Evolutionary conservation across 2,797 vertebrate species (phyloP).

Genomic region (Spinus pinus): DNA sequence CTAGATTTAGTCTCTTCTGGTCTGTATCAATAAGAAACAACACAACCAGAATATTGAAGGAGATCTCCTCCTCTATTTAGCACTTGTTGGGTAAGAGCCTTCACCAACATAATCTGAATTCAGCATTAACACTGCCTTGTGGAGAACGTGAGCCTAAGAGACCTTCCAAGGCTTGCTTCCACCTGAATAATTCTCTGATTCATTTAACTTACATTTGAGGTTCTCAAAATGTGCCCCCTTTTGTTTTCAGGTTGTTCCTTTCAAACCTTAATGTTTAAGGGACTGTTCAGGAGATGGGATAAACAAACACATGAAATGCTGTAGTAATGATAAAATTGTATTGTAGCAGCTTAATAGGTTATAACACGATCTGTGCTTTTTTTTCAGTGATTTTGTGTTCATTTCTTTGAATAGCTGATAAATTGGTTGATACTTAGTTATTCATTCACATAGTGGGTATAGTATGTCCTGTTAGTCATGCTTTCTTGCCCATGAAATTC

Average conservation of each 20-base stretch:
- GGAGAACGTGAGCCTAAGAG: background rate
- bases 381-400: background rate
- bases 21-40: background rate
- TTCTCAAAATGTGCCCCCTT: background rate
- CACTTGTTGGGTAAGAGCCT: background rate
- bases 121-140: background rate
- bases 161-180: fast-evolving
- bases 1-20: fast-evolving
- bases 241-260: background rate
- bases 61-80: background rate
- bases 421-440: background rate
- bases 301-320: background rate
- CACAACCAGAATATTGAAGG: background rate
- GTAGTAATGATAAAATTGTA: background rate
- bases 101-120: background rate
- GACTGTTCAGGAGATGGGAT: background rate
- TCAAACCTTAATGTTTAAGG: background rate
- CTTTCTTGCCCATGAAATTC: background rate
- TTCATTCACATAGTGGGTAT: background rate
- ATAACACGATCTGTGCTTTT: background rate
- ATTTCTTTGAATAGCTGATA: background rate
- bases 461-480: background rate
- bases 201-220: background rate
- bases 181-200: background rate
- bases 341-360: background rate